Evolutionary conservation across 1,140 invertebrate species (phyloP).

Genomic region (Euborellia annulipes): DNA sequence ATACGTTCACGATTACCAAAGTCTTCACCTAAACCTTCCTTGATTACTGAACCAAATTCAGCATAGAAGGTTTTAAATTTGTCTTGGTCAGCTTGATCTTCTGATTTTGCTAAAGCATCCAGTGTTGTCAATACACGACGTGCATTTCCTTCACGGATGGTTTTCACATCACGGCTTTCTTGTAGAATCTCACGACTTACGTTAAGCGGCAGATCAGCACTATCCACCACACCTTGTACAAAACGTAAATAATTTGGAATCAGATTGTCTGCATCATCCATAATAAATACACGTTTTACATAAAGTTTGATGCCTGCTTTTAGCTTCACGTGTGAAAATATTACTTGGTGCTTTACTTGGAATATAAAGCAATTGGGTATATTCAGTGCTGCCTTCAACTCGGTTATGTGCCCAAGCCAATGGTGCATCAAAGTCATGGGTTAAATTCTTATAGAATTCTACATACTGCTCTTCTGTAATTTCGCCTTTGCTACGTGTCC

Average conservation of each 20-base stretch:
- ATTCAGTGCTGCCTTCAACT: neutral
- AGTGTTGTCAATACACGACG: neutral
- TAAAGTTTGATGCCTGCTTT: constrained; percentile 33
- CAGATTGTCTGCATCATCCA: constrained; percentile 58
- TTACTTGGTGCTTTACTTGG: neutral
- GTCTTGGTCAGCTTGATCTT: neutral
- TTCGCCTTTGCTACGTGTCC: neutral
- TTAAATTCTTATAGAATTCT: neutral
- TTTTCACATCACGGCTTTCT: constrained; percentile 33
- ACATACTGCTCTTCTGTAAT: neutral
- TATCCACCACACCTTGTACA: constrained; percentile 49
- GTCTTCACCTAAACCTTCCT: neutral
- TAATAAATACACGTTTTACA: constrained; percentile 55
- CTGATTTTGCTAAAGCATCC: neutral
- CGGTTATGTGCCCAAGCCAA: neutral
- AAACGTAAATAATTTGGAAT: constrained; percentile 56
- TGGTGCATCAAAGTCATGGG: neutral
- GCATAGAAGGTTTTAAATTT: neutral
- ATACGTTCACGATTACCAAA: neutral
- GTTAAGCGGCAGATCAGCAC: constrained; percentile 54
- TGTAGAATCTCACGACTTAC: constrained; percentile 54
- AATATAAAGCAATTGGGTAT: neutral
- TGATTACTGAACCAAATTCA: neutral
- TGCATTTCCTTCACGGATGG: neutral
- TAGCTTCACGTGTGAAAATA: neutral